phyloP scores from a whole-genome alignment of 2,888 invertebrate species.

The Amaurobius ferox region DNA sequence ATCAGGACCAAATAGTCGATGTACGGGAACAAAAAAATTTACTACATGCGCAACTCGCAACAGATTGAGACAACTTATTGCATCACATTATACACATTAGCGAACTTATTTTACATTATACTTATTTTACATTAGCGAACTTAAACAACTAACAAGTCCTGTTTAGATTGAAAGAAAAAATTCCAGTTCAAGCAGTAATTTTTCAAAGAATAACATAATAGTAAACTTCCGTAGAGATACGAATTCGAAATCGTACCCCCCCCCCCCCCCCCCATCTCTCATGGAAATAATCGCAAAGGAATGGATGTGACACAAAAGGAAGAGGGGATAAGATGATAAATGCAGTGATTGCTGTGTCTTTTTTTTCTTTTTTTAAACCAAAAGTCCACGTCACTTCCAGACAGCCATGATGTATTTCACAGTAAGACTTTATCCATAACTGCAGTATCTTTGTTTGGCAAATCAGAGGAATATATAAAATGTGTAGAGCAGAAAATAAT shows the following conservation, averaged over 20 bases:
- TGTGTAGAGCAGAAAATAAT: no score
- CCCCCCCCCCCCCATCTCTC: no score
- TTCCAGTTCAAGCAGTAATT: no score
- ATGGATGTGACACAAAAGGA: constrained; percentile 1
- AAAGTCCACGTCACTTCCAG: background rate
- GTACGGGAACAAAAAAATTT: no score
- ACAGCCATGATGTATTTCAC: background rate
- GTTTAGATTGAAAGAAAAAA: no score
- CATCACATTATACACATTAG: background rate
- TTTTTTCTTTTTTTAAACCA: background rate
- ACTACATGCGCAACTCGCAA: no score
- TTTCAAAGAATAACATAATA: no score
- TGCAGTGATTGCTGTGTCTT: background rate
- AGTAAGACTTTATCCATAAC: background rate
- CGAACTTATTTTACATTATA: background rate
- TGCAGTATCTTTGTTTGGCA: background rate
- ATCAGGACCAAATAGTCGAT: no score
- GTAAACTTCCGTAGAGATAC: background rate
- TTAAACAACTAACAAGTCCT: no score
- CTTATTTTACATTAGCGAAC: background rate
- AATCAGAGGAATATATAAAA: no score
- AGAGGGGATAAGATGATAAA: background rate
- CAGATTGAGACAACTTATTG: background rate
- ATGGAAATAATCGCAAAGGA: background rate
- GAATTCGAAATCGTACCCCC: background rate